These are phyloP conservation scores for Rhodeus uyekii DNA, from an alignment of 2,797 vertebrate species.

Conservation along the genomic window DNA sequence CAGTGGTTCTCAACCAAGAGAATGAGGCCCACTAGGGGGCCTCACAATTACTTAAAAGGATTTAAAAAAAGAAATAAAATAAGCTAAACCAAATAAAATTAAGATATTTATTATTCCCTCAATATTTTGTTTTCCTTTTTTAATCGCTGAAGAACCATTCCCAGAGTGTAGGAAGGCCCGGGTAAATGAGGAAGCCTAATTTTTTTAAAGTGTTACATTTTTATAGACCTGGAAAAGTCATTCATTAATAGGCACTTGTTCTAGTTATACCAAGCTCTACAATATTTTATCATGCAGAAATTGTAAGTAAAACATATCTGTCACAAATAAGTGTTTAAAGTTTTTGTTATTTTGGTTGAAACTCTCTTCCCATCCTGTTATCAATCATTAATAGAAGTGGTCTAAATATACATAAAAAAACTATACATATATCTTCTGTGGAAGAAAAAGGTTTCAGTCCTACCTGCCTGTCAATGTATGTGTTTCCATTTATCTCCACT, in stretches of 20 bases:
- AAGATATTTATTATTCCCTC: neutral
- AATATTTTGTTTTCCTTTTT: neutral
- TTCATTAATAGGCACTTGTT: neutral
- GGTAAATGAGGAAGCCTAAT: neutral
- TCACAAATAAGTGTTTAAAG: no score
- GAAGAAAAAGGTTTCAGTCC: neutral
- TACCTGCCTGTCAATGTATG: neutral
- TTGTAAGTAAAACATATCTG: neutral
- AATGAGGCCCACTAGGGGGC: neutral
- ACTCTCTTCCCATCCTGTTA: neutral
- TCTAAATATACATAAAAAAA: neutral
- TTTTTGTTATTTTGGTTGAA: neutral
- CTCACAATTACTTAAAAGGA: neutral
- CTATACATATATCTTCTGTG: neutral
- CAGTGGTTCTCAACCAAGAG: constrained; percentile 1
- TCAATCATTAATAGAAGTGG: neutral
- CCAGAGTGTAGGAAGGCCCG: neutral
- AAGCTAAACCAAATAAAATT: neutral
- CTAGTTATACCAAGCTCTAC: neutral
- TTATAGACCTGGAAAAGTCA: neutral
- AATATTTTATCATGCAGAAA: neutral
- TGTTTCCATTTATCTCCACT: neutral
- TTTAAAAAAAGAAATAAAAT: neutral
- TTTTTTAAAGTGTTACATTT: neutral
- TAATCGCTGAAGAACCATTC: neutral